A percentile compares a stretch with the other conserved stretches of the same genome.
Evolutionary conservation across 2,797 vertebrate genomes (phyloP).

Genomic region (Anguilla marmorata): DNA sequence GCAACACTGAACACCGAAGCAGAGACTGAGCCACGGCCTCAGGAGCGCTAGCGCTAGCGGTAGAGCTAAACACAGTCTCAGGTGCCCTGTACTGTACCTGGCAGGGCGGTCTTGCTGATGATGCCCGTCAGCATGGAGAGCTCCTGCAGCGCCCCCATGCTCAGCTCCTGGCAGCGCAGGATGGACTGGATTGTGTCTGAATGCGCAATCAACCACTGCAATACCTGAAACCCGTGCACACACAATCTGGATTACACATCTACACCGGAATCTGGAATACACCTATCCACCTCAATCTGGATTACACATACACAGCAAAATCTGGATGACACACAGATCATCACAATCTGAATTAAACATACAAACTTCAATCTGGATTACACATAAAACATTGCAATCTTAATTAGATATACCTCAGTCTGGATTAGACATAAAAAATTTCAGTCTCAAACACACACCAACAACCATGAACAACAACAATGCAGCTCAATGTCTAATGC

Average conservation of each 20-base stretch:
- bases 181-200: conserved; percentile 93
- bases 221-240: conserved; percentile 72
- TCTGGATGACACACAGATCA: background rate
- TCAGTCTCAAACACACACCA: background rate
- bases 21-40: background rate
- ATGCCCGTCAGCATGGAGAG: conserved; percentile 89
- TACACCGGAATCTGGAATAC: background rate
- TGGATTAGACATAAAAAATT: background rate
- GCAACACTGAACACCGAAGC: background rate
- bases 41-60: background rate
- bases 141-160: conserved; percentile 86
- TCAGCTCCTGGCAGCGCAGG: conserved; percentile 86
- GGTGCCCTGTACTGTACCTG: conserved; percentile 69
- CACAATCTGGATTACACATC: background rate
- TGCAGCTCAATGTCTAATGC: background rate
- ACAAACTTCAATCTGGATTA: background rate
- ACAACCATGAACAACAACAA: background rate
- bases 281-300: background rate
- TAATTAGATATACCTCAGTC: background rate
- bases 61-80: background rate
- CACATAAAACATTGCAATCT: background rate
- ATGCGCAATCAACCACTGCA: conserved; percentile 94
- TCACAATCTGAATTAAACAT: background rate
- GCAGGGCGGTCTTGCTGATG: conserved; percentile 95
- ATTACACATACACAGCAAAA: background rate